Conservation (phyloP, 2,797 vertebrate species). For the Tapera naevia region DNA sequence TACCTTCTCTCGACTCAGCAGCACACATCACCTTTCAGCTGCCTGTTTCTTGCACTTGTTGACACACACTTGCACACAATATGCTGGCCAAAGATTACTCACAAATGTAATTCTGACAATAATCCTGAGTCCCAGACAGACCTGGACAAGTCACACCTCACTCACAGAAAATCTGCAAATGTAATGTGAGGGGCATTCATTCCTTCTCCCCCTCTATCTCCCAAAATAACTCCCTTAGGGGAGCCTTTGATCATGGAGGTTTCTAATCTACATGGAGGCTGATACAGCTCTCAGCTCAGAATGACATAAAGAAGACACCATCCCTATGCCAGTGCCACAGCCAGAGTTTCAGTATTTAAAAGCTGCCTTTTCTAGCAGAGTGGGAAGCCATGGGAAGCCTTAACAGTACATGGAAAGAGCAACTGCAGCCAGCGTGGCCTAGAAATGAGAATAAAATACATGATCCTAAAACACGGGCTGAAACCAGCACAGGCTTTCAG, state of each 20-base stretch:
- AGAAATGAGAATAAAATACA: not conserved
- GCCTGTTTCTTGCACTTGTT: not conserved
- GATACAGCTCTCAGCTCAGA: not conserved
- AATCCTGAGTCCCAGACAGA: not conserved
- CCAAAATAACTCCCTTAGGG: not conserved
- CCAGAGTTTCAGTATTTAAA: not conserved
- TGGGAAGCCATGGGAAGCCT: not conserved
- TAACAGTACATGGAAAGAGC: not conserved
- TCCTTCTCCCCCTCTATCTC: not conserved
- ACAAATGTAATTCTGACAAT: not conserved
- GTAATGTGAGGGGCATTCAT: fast-evolving
- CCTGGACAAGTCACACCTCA: not conserved
- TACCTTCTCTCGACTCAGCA: not conserved
- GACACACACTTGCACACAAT: too few species aligned
- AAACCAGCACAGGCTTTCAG: too few species aligned
- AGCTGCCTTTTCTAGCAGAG: not conserved
- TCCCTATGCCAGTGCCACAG: not conserved
- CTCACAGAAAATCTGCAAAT: not conserved
- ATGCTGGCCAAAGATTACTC: not conserved
- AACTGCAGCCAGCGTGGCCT: not conserved
- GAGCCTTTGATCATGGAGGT: not conserved
- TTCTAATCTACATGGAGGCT: not conserved
- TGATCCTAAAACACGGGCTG: not conserved
- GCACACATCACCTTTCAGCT: not conserved
- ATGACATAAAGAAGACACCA: not conserved